phyloP scores from a whole-genome alignment of 2,888 invertebrate species.

The Steinernema carpocapsae region DNA sequence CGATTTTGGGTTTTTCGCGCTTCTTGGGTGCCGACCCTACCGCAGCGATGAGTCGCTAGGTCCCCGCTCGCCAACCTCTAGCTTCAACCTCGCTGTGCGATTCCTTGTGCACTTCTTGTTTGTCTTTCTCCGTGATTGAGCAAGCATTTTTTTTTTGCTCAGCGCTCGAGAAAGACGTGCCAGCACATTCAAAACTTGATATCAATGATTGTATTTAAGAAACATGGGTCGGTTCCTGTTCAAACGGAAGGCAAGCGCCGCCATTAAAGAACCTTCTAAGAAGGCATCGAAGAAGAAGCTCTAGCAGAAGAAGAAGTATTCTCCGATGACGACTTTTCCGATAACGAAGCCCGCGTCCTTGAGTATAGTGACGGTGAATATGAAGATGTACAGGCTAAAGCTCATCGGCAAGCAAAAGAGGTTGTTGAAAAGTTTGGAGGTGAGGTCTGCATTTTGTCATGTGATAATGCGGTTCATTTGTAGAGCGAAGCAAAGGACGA shows the following conservation, averaged over 20 bases:
- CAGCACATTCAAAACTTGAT: no score
- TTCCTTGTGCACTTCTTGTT: no score
- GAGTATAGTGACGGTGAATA: constrained; percentile 51
- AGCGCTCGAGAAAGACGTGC: no score
- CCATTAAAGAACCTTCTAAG: neutral
- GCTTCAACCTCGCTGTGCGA: no score
- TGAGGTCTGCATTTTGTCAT: constrained; percentile 33
- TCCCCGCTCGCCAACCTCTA: no score
- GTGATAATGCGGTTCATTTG: neutral
- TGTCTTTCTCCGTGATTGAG: no score
- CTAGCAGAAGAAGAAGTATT: constrained; percentile 43
- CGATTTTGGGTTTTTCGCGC: no score
- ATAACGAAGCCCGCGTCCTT: constrained; percentile 30
- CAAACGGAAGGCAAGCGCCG: neutral
- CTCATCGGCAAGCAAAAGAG: constrained; percentile 60
- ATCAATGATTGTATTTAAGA: neutral
- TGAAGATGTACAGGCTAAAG: constrained; percentile 57
- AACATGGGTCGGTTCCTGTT: constrained; percentile 19
- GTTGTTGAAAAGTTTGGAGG: constrained; percentile 58
- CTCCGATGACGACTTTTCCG: constrained; percentile 43
- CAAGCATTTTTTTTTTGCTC: no score
- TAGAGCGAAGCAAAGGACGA: constrained; percentile 35
- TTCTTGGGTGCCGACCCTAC: no score
- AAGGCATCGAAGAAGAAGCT: neutral
- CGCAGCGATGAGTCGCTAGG: no score